phyloP scores from a whole-genome alignment of 2,113 vertebrate genomes.

The Electrona antarctica region DNA sequence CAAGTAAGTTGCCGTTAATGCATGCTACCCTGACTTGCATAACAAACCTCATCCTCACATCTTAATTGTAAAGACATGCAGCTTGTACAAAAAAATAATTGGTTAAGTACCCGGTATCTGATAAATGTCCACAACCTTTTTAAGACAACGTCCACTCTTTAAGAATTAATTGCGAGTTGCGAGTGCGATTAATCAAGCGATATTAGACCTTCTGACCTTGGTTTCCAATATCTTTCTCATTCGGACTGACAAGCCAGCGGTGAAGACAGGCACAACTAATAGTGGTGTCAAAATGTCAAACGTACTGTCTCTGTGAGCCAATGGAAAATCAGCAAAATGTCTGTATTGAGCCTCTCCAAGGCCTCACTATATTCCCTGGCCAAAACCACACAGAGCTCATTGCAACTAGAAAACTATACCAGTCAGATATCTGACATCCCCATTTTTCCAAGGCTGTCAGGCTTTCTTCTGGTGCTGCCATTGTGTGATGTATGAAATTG shows the following conservation, averaged over 20 bases:
- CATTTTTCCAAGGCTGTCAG: conserved; percentile 67
- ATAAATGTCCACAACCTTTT: not conserved
- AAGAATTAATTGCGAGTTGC: conserved; percentile 27
- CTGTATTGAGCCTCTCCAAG: conserved; percentile 63
- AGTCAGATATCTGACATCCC: conserved; percentile 67
- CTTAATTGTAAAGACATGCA: no score
- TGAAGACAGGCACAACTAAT: conserved; percentile 56
- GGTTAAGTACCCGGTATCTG: not conserved
- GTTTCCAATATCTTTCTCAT: conserved; percentile 20
- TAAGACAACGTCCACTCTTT: not conserved
- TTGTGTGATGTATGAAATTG: conserved; percentile 61
- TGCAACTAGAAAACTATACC: conserved; percentile 52
- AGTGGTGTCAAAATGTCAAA: conserved; percentile 73
- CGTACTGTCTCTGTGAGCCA: conserved; percentile 47
- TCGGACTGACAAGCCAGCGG: conserved; percentile 58
- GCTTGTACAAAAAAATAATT: not conserved
- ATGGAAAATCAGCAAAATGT: conserved; percentile 64
- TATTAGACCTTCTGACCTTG: conserved; percentile 8
- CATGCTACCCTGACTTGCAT: no score
- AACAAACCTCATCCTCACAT: no score
- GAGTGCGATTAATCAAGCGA: conserved; percentile 23
- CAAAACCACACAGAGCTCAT: conserved; percentile 53
- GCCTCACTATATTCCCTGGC: conserved; percentile 60
- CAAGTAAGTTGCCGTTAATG: no score
- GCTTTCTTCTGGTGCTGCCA: conserved; percentile 51